These are phyloP conservation scores for Litocranius walleri DNA, from an alignment of 2,113 vertebrate genomes.

Conservation along the genomic window DNA sequence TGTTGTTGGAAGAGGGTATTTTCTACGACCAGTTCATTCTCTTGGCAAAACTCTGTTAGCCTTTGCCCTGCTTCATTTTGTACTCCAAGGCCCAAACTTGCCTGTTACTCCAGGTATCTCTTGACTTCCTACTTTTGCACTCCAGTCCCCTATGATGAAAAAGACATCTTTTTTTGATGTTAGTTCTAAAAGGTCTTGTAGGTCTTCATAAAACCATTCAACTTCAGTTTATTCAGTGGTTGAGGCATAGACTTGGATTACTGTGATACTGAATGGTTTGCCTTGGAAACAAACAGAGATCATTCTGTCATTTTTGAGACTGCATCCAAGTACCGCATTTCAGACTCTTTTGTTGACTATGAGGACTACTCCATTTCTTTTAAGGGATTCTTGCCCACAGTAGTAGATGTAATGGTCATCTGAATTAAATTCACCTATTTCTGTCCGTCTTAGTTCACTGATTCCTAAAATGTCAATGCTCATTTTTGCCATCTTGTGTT, in stretches of 20 bases:
- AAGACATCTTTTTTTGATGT: not conserved
- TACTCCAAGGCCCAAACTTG: not conserved
- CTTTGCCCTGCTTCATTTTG: not conserved
- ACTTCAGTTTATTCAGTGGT: not conserved
- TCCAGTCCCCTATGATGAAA: not conserved
- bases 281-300: not conserved
- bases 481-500: not conserved
- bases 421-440: not conserved
- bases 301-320: not conserved
- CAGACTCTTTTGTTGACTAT: not conserved
- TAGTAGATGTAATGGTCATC: not conserved
- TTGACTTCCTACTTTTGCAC: not conserved
- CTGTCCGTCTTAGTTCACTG: not conserved
- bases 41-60: not conserved
- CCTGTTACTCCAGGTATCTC: not conserved
- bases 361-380: not conserved
- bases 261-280: not conserved
- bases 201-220: not conserved
- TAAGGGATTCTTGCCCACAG: not conserved
- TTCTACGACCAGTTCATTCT: fast-evolving
- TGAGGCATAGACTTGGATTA: not conserved
- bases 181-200: not conserved
- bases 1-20: not conserved
- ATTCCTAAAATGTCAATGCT: not conserved
- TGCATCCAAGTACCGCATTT: not conserved